Percentiles rank a stretch among this genome's conserved stretches.
These are phyloP conservation scores for Xestia c-nigrum DNA, from an alignment of 2,888 invertebrate genomes.

Conservation along the genomic window DNA sequence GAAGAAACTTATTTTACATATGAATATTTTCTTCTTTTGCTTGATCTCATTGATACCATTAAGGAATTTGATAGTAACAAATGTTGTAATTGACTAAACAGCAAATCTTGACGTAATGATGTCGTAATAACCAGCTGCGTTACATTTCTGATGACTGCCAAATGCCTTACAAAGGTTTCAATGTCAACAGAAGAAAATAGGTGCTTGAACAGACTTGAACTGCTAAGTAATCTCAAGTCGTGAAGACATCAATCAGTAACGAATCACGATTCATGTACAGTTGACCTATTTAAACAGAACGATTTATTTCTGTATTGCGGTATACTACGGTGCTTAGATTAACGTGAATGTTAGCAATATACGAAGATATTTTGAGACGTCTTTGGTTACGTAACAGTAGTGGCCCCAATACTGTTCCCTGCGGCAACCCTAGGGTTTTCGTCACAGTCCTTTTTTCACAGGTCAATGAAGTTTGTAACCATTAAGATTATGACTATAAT, in stretches of 20 bases:
- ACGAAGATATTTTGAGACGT: neutral
- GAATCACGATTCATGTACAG: constrained; percentile 44
- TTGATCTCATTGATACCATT: neutral
- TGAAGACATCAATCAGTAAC: constrained; percentile 32
- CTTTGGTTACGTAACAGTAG: constrained; percentile 22
- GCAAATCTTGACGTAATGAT: neutral
- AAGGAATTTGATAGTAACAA: constrained; percentile 6
- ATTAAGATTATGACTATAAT: neutral
- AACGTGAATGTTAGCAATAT: neutral
- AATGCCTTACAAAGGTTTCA: neutral
- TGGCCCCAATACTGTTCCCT: constrained; percentile 20
- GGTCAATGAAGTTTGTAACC: neutral
- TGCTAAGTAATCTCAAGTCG: constrained; percentile 23
- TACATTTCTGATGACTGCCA: neutral
- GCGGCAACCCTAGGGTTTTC: neutral
- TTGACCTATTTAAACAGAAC: constrained; percentile 22
- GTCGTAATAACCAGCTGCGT: neutral
- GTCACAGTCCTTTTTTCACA: neutral
- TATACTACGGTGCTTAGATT: constrained; percentile 11
- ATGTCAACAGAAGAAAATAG: neutral
- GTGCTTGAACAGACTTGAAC: neutral
- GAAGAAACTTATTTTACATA: constrained; percentile 7
- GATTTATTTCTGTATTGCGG: constrained; percentile 14
- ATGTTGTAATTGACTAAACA: neutral
- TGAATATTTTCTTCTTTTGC: neutral